Conservation (phyloP, 2,113 vertebrate genomes). For the Embiotoca jacksoni region DNA sequence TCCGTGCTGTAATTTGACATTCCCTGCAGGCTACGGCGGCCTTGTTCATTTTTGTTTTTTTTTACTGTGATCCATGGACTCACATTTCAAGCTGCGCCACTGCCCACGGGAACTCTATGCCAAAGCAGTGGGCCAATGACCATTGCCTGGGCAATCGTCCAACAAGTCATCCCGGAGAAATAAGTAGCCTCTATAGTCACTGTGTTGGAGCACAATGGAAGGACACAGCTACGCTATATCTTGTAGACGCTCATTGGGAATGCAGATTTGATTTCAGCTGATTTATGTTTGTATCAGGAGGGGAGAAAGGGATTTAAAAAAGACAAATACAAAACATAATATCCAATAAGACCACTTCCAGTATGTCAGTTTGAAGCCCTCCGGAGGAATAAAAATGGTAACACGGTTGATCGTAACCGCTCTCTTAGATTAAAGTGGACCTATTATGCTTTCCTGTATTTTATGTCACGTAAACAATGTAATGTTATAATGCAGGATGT, state of each 20-base stretch:
- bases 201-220: constrained; percentile 54
- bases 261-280: constrained; percentile 69
- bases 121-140: constrained; percentile 72
- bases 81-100: constrained; percentile 58
- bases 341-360: constrained; percentile 40
- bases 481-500: too few species aligned
- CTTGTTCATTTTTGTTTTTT: constrained; percentile 34
- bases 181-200: constrained; percentile 56
- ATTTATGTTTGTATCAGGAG: constrained; percentile 46
- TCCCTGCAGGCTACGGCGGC: constrained; percentile 43
- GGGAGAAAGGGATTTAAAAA: constrained; percentile 30
- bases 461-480: too few species aligned
- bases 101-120: constrained; percentile 64
- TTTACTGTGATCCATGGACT: constrained; percentile 69
- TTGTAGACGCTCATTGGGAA: constrained; percentile 56
- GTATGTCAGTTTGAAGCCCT: constrained; percentile 5
- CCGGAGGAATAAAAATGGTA: constrained; percentile 45
- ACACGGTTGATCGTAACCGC: not conserved
- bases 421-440: constrained; percentile 15
- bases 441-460: not conserved
- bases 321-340: constrained; percentile 31
- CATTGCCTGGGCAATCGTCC: constrained; percentile 69
- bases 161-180: constrained; percentile 70
- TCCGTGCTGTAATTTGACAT: constrained; percentile 50
- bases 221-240: constrained; percentile 58